phyloP scores from a whole-genome alignment of 1,140 invertebrate genomes.

The Bombus cullumanus region DNA sequence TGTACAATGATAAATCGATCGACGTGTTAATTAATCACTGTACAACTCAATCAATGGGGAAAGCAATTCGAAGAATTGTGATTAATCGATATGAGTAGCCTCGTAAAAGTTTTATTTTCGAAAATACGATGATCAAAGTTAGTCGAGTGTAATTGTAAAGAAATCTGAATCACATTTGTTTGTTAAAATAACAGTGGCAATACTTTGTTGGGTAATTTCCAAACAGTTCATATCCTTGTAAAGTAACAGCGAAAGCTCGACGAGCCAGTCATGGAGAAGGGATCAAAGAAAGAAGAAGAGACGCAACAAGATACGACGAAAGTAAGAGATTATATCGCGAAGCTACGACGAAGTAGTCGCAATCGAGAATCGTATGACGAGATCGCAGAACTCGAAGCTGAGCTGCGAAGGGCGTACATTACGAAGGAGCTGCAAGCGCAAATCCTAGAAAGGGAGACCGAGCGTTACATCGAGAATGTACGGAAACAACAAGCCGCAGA shows the following conservation, averaged over 20 bases:
- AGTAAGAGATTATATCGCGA: not conserved
- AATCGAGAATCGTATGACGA: slow-evolving; percentile 55
- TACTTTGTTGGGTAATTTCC: too few relatives aligned
- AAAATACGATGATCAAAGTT: too few relatives aligned
- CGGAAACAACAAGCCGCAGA: slow-evolving; percentile 54
- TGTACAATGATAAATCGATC: slow-evolving; percentile 17
- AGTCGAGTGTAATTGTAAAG: too few relatives aligned
- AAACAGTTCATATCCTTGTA: too few relatives aligned
- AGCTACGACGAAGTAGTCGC: slow-evolving; percentile 2
- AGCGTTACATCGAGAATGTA: slow-evolving; percentile 52
- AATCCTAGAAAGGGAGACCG: slow-evolving; percentile 63
- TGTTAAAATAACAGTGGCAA: too few relatives aligned
- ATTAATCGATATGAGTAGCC: not conserved
- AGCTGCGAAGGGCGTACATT: slow-evolving; percentile 73
- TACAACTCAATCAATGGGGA: not conserved
- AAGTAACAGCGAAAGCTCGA: too few relatives aligned
- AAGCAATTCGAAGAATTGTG: not conserved
- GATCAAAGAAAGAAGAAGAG: too few relatives aligned
- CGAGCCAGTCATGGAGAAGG: not conserved
- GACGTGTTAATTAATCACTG: slow-evolving; percentile 31
- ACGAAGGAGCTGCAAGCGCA: slow-evolving; percentile 71
- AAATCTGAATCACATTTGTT: too few relatives aligned
- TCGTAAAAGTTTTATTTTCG: too few relatives aligned
- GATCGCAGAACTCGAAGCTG: slow-evolving; percentile 64
- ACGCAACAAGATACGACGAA: not conserved